Percentiles rank a stretch among this genome's conserved stretches.
Evolutionary conservation across 2,888 invertebrate species (phyloP).

Genomic region (Aleiodes alternator): DNA sequence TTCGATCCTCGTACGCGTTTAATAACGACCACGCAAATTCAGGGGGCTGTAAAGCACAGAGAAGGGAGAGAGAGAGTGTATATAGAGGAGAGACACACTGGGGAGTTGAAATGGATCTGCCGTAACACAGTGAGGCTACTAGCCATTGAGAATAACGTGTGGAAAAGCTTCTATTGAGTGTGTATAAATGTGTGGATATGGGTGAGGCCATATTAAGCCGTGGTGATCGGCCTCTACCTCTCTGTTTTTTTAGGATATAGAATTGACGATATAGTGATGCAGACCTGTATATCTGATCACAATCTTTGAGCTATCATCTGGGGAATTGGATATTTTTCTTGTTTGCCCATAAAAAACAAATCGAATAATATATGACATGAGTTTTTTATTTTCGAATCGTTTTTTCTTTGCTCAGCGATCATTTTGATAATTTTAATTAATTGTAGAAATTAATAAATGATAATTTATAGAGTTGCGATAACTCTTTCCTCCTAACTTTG

Average conservation of each 20-base stretch:
- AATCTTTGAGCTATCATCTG: constrained; percentile 23
- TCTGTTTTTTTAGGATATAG: constrained; percentile 41
- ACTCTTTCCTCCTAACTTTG: background rate
- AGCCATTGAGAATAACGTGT: background rate
- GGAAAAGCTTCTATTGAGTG: background rate
- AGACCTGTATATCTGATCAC: constrained; percentile 29
- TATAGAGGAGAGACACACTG: constrained; percentile 16
- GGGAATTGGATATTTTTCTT: constrained; percentile 30
- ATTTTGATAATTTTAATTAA: constrained; percentile 18
- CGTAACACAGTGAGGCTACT: background rate
- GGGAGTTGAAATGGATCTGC: constrained; percentile 25
- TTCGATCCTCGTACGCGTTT: constrained; percentile 66
- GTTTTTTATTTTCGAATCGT: background rate
- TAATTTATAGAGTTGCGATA: constrained; percentile 17
- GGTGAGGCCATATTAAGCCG: constrained; percentile 29
- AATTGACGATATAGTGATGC: constrained; percentile 37
- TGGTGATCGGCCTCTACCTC: constrained; percentile 24
- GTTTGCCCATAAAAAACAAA: background rate
- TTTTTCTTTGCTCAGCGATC: background rate
- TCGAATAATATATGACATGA: constrained; percentile 21
- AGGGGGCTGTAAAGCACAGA: constrained; percentile 4
- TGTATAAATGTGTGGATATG: constrained; percentile 10
- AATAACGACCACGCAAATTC: constrained; percentile 50
- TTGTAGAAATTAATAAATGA: background rate
- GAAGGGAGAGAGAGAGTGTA: background rate